Conservation (phyloP, 2,888 invertebrate genomes). For the Chrysotoxum bicinctum region DNA sequence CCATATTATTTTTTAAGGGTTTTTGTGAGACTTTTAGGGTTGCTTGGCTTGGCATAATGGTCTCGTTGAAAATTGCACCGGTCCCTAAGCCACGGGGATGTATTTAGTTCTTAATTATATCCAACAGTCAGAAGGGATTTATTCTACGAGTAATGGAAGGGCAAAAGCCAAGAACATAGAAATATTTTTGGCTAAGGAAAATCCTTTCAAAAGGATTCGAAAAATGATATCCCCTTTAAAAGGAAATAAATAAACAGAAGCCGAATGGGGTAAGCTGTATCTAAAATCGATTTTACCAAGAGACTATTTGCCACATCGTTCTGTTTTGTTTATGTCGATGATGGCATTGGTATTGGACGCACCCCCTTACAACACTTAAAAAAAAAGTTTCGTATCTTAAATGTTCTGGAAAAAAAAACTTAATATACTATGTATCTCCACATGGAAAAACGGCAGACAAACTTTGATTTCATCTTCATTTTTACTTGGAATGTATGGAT, state of each 20-base stretch:
- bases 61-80: constrained; percentile 22
- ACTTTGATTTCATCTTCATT: too few species aligned
- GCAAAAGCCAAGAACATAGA: constrained; percentile 39
- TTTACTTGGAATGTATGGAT: too few species aligned
- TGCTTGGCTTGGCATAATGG: constrained; percentile 26
- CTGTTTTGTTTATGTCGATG: constrained; percentile 27
- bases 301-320: constrained; percentile 59
- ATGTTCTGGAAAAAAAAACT: not conserved
- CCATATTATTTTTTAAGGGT: constrained; percentile 4
- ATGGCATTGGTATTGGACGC: not conserved
- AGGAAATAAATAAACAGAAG: not conserved
- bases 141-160: constrained; percentile 49
- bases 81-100: constrained; percentile 30
- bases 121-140: constrained; percentile 51
- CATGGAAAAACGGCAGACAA: too few species aligned
- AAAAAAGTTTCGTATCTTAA: not conserved
- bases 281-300: constrained; percentile 58
- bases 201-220: not conserved
- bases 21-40: constrained; percentile 24
- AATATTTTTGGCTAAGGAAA: constrained; percentile 8
- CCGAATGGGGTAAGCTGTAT: constrained; percentile 7
- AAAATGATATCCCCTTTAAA: constrained; percentile 36
- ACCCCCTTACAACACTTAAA: not conserved
- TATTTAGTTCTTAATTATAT: constrained; percentile 67
- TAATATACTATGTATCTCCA: too few species aligned